Evolutionary conservation across 2,888 invertebrate genomes (phyloP).

Genomic region (Ennomos quercinarius): DNA sequence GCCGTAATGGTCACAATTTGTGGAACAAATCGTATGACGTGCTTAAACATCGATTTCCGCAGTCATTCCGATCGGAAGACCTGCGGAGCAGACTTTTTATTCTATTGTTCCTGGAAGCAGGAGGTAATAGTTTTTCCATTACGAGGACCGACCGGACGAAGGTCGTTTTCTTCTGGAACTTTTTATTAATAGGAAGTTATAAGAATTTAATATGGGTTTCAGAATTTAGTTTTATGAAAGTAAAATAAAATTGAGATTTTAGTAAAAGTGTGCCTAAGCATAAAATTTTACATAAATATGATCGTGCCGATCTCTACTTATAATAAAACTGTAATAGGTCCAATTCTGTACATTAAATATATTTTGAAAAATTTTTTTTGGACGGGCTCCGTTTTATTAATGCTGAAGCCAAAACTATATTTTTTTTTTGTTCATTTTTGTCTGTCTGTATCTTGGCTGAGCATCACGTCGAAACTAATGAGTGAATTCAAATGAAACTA

Average conservation of each 20-base stretch:
- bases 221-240: slow-evolving; percentile 19
- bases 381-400: too few relatives aligned
- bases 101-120: slow-evolving; percentile 51
- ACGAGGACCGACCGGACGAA: slow-evolving; percentile 53
- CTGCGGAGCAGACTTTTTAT: slow-evolving; percentile 43
- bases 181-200: slow-evolving; percentile 39
- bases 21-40: slow-evolving; percentile 59
- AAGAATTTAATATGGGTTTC: slow-evolving; percentile 26
- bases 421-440: too few relatives aligned
- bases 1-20: slow-evolving; percentile 50
- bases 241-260: slow-evolving; percentile 13
- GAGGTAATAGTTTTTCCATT: slow-evolving; percentile 67
- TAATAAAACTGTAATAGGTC: too few relatives aligned
- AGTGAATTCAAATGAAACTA: too few relatives aligned
- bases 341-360: too few relatives aligned
- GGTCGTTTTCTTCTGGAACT: slow-evolving; percentile 36
- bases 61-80: slow-evolving; percentile 40
- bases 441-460: too few relatives aligned
- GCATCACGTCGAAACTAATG: too few relatives aligned
- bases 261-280: too few relatives aligned
- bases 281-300: too few relatives aligned
- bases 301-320: too few relatives aligned
- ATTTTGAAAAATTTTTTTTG: too few relatives aligned
- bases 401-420: too few relatives aligned
- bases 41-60: slow-evolving; percentile 59